These are phyloP conservation scores for Ornithorhynchus anatinus DNA, from an alignment of 2,113 vertebrate genomes.

Conservation along the genomic window DNA sequence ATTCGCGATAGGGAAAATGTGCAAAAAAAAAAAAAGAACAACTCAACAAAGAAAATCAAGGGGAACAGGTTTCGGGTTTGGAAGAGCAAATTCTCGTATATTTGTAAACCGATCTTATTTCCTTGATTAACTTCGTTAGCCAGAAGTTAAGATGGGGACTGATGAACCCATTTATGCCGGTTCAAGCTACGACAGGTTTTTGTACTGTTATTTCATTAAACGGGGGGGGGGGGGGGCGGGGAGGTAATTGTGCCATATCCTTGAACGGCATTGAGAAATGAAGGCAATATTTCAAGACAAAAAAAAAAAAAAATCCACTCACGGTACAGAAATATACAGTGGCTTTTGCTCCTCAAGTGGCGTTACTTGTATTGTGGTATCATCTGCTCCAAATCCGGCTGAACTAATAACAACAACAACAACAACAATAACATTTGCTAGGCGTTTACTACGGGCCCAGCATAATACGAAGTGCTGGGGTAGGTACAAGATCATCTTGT, in stretches of 20 bases:
- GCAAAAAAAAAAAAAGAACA: too few relatives aligned
- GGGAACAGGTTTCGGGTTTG: constrained; percentile 4
- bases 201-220: not conserved
- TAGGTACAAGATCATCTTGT: too few relatives aligned
- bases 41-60: not conserved
- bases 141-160: not conserved
- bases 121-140: not conserved
- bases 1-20: too few relatives aligned
- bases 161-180: not conserved
- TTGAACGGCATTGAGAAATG: not conserved
- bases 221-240: not conserved
- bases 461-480: too few relatives aligned
- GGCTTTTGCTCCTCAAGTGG: not conserved
- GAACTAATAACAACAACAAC: too few relatives aligned
- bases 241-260: not conserved
- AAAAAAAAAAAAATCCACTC: not conserved
- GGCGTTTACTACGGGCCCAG: too few relatives aligned
- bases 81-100: not conserved
- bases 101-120: not conserved
- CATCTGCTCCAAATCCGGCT: not conserved
- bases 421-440: too few relatives aligned
- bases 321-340: not conserved
- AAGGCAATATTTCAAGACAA: not conserved
- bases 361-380: not conserved
- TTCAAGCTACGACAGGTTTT: constrained; percentile 4